Evolutionary conservation across 37 sponge, comb jelly and placozoan species (phyloP).

Genomic region (Chondrosia reniformis): DNA sequence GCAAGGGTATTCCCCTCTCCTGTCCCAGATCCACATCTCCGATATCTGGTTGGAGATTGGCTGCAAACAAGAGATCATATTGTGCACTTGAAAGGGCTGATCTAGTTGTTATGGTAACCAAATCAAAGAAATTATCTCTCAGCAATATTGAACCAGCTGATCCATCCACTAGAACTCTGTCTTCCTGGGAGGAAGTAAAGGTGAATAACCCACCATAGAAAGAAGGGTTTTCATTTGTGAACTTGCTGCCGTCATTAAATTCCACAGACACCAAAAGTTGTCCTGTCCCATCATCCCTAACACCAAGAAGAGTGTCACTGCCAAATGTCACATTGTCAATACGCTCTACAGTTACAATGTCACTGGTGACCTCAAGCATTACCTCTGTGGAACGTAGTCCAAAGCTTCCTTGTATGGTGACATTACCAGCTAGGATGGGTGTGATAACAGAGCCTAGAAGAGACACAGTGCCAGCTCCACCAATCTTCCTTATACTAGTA

Average conservation of each 20-base stretch:
- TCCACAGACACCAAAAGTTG: conserved; percentile 31
- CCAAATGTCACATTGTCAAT: conserved; percentile 23
- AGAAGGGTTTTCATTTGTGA: conserved; percentile 19
- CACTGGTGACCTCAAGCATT: conserved; percentile 1
- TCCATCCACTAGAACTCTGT: conserved; percentile 19
- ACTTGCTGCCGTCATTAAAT: conserved; percentile 38
- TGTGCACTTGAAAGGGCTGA: not conserved
- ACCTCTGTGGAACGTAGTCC: not conserved
- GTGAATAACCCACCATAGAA: conserved; percentile 30
- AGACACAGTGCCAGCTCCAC: not conserved
- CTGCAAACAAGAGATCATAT: not conserved
- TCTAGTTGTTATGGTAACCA: conserved; percentile 27
- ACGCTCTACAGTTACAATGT: conserved; percentile 16
- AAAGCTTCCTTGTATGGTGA: conserved; percentile 22
- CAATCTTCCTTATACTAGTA: not conserved
- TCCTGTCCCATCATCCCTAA: not conserved
- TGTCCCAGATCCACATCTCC: conserved; percentile 79
- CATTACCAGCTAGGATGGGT: not conserved
- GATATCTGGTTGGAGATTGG: conserved; percentile 63
- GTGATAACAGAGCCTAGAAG: not conserved
- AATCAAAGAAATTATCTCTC: conserved; percentile 32
- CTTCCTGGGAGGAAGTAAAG: conserved; percentile 24
- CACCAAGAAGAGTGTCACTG: conserved; percentile 34
- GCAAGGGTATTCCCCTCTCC: conserved; percentile 41
- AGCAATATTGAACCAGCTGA: conserved; percentile 41